Base-by-base conservation (phyloP, 30 jellyfish, hydroid and myxozoan genomes). In the Hydra vulgaris region DNA sequence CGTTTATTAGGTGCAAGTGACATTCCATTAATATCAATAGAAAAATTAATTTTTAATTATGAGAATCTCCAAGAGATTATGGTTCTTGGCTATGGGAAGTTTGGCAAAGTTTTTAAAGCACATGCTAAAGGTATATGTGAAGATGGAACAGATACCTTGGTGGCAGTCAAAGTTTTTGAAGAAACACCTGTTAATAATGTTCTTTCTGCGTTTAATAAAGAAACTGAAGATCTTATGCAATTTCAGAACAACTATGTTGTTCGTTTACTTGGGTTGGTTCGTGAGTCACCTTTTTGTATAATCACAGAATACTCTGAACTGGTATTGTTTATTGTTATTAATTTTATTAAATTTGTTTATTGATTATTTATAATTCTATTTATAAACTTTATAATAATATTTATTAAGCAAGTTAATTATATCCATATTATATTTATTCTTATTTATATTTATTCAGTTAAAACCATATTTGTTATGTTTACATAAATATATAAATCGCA, bases 71-170 rank as follows among this genome's bases (percentile, higher is more conserved):
- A 66, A 53, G 90, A 90, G 74, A 85, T 75, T 23, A 66, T 68
- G 21, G 72, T 76, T 12, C 74, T 90, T 17, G 97, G 97, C 77
- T 85, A 73, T 56, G 97, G 97, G 17, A 90, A 90, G 77, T 76
- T 86, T 66, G 97, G 97, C 72, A 86, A 89, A 15, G 88, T 90
- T 66, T 81, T 23, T 88, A 73, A 78, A 66, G 97, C 95, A 70
- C 79, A 82, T 53, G 95, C 95, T n/a, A 76, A 84, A 67, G 95
- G 95, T 23, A 85, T 82, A 72, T 21, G 74, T 78, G 91, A 79
- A 25, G 91, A 89, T 8, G 90, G 25, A 56, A 70, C 15, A 23
- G 79, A 74, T 70, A 82, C 94, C 25, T 69, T 90, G 21, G 97
- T 85, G 1, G 95, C 94, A 0, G 96, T 90, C 66, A 90, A 90